Evolutionary conservation across 2,113 vertebrate species (phyloP).

Genomic region (Chlorodrepanis virens): DNA sequence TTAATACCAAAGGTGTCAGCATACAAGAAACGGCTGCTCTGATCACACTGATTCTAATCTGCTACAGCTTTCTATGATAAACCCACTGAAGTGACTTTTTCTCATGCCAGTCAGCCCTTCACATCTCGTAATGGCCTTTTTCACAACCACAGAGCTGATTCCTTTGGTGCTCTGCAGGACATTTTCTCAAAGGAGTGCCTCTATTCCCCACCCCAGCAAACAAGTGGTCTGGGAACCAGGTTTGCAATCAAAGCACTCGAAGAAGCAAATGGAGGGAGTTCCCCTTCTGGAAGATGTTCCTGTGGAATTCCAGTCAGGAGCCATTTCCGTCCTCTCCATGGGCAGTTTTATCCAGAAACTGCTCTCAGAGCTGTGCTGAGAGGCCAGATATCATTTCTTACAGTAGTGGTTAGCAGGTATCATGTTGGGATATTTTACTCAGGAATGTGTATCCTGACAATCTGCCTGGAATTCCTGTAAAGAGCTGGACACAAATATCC

Average conservation of each 20-base stretch:
- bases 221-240: neutral
- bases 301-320: neutral
- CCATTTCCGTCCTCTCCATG: neutral
- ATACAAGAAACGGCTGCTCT: neutral
- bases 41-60: neutral
- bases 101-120: neutral
- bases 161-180: neutral
- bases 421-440: neutral
- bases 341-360: neutral
- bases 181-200: neutral
- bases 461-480: neutral
- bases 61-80: neutral
- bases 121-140: neutral
- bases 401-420: neutral
- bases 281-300: neutral
- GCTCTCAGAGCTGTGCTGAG: neutral
- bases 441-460: neutral
- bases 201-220: neutral
- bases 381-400: neutral
- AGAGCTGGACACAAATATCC: neutral
- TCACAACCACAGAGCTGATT: neutral
- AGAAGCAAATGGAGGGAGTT: neutral
- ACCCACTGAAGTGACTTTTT: neutral
- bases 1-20: neutral
- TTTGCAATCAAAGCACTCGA: neutral